Evolutionary conservation across 2,888 invertebrate species (phyloP), one percentile per base, ranked within the genome.

Genomic region (Sericinus montela): DNA sequence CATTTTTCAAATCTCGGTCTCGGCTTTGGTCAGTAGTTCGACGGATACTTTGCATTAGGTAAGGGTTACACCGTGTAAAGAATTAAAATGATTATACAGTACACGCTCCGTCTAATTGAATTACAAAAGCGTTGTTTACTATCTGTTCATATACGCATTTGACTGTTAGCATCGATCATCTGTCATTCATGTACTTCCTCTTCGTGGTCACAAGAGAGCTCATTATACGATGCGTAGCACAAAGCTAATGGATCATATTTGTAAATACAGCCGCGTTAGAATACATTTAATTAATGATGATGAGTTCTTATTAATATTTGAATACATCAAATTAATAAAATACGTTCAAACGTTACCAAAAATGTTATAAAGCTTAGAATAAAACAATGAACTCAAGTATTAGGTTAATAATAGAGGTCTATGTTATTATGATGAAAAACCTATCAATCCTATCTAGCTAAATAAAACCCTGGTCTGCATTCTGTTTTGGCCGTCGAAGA

Each of bases 131-230:
- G 40, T 45, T 50, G 45, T 50, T 50, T 45, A 45, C 36, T 28
- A 34, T 44, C 23, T 30, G 45, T 50, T 39, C 39, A 13, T 16
- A 30, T 42, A 25, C 35, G 53, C 52, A 34, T 62, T 42, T 48
- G 55, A 60, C 62, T 58, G 60, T 58, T 48, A 54, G 59, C 66
- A 75, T 72, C 65, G 63, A 75, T 76, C 72, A 75, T 64, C 63
- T 70, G 75, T 72, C 74, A 66, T 52, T 53, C 54, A 49, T 58
- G 59, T 58, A 69, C 70, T 72, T 66, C 69, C 67, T 68, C 53
- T 64, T 67, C 54, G 65, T 60, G 63, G 66, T 67, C 65, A 57
- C 60, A 61, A 23, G 54, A 54, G 52, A 16, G 50, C 64, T 72
- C 62, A 67, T 65, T 68, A 72, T 57, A 44, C 37, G 38, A 36